phyloP scores from a whole-genome alignment of 1,140 invertebrate genomes.

The Rhagoletis pomonella region DNA sequence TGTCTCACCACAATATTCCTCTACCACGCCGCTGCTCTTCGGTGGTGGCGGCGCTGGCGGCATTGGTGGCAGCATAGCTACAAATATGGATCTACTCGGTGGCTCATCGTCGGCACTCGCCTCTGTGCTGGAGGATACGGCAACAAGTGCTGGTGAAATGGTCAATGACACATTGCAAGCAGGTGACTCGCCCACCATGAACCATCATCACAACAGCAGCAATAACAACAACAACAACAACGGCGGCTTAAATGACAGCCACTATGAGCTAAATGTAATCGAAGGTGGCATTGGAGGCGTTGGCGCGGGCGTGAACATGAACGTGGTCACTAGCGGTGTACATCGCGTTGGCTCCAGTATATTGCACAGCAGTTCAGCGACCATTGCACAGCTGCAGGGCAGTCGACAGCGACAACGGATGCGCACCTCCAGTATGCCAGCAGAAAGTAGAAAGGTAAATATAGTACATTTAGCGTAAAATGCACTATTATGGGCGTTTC shows the following conservation, averaged over 20 bases:
- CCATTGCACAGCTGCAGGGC: slow-evolving; percentile 59
- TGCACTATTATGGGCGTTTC: neutral
- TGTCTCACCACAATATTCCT: slow-evolving; percentile 69
- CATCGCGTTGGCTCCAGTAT: slow-evolving; percentile 38
- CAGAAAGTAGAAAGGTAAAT: slow-evolving; percentile 70
- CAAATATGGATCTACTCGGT: slow-evolving; percentile 54
- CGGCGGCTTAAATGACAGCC: slow-evolving; percentile 38
- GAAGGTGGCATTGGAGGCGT: slow-evolving; percentile 58
- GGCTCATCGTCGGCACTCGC: slow-evolving; percentile 62
- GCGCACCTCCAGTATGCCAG: slow-evolving; percentile 73
- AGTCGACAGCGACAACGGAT: slow-evolving; percentile 64
- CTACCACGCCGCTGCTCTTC: slow-evolving; percentile 54
- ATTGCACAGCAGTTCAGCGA: slow-evolving; percentile 59
- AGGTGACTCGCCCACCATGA: slow-evolving; percentile 59
- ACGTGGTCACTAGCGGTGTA: slow-evolving; percentile 28
- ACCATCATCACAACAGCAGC: slow-evolving; percentile 56
- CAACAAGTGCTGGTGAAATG: slow-evolving; percentile 61
- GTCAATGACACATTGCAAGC: slow-evolving; percentile 3
- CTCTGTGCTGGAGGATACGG: slow-evolving; percentile 60
- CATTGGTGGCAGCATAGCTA: slow-evolving; percentile 43
- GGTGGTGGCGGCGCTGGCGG: neutral
- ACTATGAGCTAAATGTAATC: slow-evolving; percentile 36
- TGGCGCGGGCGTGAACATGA: slow-evolving; percentile 59
- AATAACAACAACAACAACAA: slow-evolving; percentile 48
- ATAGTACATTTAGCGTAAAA: neutral